Conservation (phyloP, 2,113 vertebrate species). For the Triplophysa rosa region DNA sequence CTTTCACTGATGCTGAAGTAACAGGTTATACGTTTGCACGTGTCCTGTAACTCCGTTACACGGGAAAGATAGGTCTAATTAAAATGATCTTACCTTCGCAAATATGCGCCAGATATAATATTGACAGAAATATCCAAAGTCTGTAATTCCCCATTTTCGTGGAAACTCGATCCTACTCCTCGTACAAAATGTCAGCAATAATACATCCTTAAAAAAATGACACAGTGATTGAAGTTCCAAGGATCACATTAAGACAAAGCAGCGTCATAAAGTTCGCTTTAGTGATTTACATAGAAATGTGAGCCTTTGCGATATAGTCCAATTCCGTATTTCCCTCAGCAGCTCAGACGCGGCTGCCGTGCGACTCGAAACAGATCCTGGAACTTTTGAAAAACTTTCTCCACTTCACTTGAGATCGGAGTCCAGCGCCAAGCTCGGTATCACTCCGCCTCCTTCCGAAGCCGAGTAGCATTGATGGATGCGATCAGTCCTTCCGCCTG, state of each 20-base stretch:
- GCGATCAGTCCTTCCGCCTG: conserved; percentile 54
- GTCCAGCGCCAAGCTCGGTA: conserved; percentile 40
- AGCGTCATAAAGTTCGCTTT: conserved; percentile 65
- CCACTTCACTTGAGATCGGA: conserved; percentile 60
- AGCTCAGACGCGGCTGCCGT: conserved; percentile 71
- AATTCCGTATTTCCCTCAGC: conserved; percentile 67
- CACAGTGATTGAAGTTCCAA: conserved; percentile 66
- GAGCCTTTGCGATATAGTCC: conserved; percentile 60
- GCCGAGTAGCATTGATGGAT: conserved; percentile 6
- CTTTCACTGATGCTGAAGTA: neutral
- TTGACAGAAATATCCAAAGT: conserved; percentile 76
- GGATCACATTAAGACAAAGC: conserved; percentile 50
- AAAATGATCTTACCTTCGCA: conserved; percentile 68
- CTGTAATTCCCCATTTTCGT: conserved; percentile 79
- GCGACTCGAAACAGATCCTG: conserved; percentile 68
- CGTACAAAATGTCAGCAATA: conserved; percentile 66
- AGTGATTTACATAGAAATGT: conserved; percentile 25
- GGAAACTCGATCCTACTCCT: conserved; percentile 73
- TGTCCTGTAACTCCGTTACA: neutral
- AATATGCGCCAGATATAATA: conserved; percentile 65
- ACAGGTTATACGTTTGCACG: conserved; percentile 27
- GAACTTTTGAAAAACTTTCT: conserved; percentile 75
- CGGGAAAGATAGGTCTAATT: neutral
- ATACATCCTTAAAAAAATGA: conserved; percentile 79
- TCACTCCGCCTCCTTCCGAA: conserved; percentile 68